These are phyloP conservation scores for Natator depressus DNA, from an alignment of 2,113 vertebrate species.

Conservation along the genomic window DNA sequence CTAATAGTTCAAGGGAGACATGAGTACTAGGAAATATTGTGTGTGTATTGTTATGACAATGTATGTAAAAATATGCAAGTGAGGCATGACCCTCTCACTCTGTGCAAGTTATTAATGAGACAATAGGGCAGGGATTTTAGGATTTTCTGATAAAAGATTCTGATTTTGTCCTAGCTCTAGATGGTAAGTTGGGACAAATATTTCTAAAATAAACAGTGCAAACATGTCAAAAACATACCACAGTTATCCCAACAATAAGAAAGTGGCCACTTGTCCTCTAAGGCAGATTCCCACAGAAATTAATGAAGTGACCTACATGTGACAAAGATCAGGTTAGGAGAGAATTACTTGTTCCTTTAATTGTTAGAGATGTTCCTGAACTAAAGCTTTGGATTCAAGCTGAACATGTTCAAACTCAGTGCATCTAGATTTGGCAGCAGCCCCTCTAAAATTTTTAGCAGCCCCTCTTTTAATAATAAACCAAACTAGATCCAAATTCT, in stretches of 20 bases:
- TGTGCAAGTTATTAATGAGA: not conserved
- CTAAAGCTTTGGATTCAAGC: not conserved
- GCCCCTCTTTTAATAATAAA: not conserved
- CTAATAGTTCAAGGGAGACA: not conserved
- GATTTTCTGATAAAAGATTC: not conserved
- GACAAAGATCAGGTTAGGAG: not conserved
- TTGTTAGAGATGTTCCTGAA: not conserved
- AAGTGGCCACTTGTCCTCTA: not conserved
- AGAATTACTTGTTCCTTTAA: not conserved
- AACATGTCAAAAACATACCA: not conserved
- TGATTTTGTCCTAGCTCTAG: not conserved
- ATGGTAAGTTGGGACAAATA: not conserved
- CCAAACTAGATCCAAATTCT: not conserved
- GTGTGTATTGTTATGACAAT: not conserved
- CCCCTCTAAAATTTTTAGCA: not conserved
- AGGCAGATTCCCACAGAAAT: not conserved
- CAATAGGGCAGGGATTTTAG: not conserved
- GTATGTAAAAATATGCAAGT: not conserved
- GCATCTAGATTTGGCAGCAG: not conserved
- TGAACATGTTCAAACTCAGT: not conserved
- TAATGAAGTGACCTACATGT: not conserved
- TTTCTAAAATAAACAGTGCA: not conserved
- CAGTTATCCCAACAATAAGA: not conserved
- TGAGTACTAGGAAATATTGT: not conserved
- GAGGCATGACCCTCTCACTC: not conserved